A percentile compares a stretch with the other conserved stretches of the same genome.
Evolutionary conservation across 2,113 vertebrate genomes (phyloP).

Genomic region (Zosterops borbonicus): DNA sequence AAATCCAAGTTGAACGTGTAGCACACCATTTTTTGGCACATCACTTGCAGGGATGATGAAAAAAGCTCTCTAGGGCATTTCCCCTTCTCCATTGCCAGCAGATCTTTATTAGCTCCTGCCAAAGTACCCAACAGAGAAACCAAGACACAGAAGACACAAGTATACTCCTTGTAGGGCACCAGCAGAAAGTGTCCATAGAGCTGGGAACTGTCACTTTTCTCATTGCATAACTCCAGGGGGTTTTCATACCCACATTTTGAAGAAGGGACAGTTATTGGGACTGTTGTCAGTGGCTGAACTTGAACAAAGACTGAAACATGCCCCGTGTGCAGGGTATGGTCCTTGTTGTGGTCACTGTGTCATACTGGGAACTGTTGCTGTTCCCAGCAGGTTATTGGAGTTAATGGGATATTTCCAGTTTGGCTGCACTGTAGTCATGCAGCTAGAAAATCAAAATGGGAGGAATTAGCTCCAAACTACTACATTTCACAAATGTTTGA

Average conservation of each 20-base stretch:
- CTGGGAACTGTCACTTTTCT: not conserved
- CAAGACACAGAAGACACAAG: not conserved
- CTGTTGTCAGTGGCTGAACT: not conserved
- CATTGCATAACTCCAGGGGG: not conserved
- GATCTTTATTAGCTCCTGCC: not conserved
- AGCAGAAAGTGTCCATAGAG: not conserved
- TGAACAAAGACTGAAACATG: not conserved
- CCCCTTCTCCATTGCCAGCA: not conserved
- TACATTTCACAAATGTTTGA: not conserved
- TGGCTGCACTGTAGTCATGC: not conserved
- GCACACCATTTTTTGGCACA: not conserved
- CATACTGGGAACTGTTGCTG: not conserved
- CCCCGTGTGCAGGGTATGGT: not conserved
- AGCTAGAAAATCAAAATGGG: not conserved
- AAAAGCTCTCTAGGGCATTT: not conserved
- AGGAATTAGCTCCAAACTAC: not conserved
- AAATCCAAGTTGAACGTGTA: not conserved
- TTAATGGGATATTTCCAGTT: not conserved
- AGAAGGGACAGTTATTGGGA: not conserved
- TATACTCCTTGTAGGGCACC: not conserved
- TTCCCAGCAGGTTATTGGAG: not conserved
- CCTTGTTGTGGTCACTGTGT: rapidly evolving
- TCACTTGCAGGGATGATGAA: not conserved
- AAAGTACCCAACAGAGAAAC: not conserved
- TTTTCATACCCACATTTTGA: not conserved